These are phyloP conservation scores for Rhinoptilus africanus DNA, from an alignment of 2,113 vertebrate genomes.

Conservation along the genomic window DNA sequence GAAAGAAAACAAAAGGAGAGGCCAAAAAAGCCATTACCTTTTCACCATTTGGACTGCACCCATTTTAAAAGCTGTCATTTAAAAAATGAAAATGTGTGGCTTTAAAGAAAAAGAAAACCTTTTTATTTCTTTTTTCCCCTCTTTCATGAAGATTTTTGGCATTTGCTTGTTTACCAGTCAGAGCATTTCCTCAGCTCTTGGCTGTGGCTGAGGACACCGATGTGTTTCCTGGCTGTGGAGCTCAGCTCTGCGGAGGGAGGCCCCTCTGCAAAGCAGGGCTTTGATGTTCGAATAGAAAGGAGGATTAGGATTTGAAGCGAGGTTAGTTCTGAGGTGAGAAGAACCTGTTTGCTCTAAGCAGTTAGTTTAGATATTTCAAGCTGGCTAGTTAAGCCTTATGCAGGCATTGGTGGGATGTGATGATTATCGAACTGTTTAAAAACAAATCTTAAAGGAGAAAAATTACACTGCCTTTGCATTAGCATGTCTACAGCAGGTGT, in stretches of 20 bases:
- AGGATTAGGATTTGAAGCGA: not conserved
- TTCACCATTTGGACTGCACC: not conserved
- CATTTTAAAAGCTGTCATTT: not conserved
- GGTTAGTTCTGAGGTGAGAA: not conserved
- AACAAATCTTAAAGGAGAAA: conserved; percentile 2
- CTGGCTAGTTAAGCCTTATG: not conserved
- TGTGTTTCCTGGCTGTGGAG: not conserved
- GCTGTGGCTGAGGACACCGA: not conserved
- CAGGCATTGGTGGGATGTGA: not conserved
- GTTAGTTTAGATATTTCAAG: not conserved
- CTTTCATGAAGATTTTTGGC: not conserved
- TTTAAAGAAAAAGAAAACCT: not conserved
- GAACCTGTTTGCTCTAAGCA: not conserved
- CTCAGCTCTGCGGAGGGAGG: not conserved
- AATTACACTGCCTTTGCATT: not conserved
- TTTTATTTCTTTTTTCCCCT: not conserved
- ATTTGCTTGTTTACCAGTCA: not conserved
- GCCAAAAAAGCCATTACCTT: not conserved
- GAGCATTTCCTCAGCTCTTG: not conserved
- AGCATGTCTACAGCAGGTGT: conserved; percentile 10
- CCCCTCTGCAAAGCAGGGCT: not conserved
- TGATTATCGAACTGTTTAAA: not conserved
- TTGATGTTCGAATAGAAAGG: not conserved
- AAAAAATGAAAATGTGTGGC: not conserved
- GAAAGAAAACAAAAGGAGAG: not conserved